Conservation (phyloP, 2,113 vertebrate species). For the Jaculus jaculus region DNA sequence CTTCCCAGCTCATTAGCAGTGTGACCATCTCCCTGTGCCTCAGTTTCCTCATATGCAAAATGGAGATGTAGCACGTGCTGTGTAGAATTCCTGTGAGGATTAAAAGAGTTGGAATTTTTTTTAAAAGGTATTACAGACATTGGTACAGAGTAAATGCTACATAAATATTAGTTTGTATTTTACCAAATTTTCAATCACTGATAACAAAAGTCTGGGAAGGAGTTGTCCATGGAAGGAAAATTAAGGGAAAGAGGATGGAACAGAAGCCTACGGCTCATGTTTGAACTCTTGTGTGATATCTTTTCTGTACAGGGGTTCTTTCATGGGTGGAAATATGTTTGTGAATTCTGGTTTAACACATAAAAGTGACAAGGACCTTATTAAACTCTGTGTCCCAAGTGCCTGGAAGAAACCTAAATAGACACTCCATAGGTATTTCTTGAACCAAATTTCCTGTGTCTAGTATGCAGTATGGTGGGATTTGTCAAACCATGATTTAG, state of each 20-base stretch:
- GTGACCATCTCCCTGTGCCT: not conserved
- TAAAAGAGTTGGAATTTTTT: not conserved
- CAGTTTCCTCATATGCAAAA: conserved; percentile 1
- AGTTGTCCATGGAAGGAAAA: not conserved
- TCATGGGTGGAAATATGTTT: not conserved
- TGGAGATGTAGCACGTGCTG: not conserved
- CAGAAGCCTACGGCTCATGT: not conserved
- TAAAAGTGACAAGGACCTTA: not conserved
- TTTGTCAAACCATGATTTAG: not conserved
- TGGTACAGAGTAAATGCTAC: too few species aligned
- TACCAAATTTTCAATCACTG: not conserved
- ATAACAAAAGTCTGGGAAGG: not conserved
- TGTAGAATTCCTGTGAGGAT: not conserved
- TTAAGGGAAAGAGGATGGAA: not conserved
- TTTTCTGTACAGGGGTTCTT: conserved; percentile 9
- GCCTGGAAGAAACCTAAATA: not conserved
- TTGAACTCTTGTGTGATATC: not conserved
- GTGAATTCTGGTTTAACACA: not conserved
- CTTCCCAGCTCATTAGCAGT: not conserved
- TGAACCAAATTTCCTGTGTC: not conserved
- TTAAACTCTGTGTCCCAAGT: not conserved
- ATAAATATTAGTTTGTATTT: not conserved
- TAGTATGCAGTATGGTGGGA: not conserved
- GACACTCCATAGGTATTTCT: not conserved
- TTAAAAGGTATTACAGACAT: not conserved